These are phyloP conservation scores for Scalopus aquaticus DNA, from an alignment of 2,113 vertebrate genomes.

Conservation along the genomic window DNA sequence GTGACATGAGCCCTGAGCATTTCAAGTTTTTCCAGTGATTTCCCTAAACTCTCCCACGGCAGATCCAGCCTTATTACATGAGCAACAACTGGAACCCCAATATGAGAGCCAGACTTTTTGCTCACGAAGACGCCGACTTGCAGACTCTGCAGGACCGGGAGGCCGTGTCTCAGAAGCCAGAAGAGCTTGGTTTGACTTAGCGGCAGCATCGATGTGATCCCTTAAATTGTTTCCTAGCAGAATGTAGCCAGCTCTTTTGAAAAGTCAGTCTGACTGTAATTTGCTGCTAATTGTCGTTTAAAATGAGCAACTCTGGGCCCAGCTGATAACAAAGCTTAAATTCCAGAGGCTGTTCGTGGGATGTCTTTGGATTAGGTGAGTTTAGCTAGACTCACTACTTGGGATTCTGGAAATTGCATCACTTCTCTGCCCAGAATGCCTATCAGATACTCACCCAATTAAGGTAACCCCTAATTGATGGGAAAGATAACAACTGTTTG, in stretches of 20 bases:
- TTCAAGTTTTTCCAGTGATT: constrained; percentile 61
- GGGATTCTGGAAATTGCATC: background rate
- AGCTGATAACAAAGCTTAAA: constrained; percentile 52
- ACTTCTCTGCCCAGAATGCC: background rate
- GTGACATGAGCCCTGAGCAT: constrained; percentile 32
- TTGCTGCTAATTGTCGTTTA: constrained; percentile 71
- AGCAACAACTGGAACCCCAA: constrained; percentile 71
- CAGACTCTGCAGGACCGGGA: constrained; percentile 37
- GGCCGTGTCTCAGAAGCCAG: constrained; percentile 61
- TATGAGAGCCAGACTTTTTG: constrained; percentile 71
- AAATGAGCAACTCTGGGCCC: constrained; percentile 67
- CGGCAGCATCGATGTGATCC: constrained; percentile 48
- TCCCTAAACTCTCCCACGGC: constrained; percentile 52
- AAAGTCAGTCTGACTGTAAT: constrained; percentile 69
- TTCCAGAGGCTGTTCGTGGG: constrained; percentile 54
- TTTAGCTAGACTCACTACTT: background rate
- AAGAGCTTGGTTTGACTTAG: constrained; percentile 70
- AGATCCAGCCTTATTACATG: constrained; percentile 63
- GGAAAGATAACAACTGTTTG: background rate
- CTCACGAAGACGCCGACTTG: constrained; percentile 60
- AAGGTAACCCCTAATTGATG: background rate
- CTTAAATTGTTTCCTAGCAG: constrained; percentile 77
- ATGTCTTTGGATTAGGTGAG: constrained; percentile 58
- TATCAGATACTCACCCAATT: background rate
- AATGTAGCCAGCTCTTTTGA: constrained; percentile 66